phyloP scores from a whole-genome alignment of 2,888 invertebrate genomes.

The Luperina testacea region DNA sequence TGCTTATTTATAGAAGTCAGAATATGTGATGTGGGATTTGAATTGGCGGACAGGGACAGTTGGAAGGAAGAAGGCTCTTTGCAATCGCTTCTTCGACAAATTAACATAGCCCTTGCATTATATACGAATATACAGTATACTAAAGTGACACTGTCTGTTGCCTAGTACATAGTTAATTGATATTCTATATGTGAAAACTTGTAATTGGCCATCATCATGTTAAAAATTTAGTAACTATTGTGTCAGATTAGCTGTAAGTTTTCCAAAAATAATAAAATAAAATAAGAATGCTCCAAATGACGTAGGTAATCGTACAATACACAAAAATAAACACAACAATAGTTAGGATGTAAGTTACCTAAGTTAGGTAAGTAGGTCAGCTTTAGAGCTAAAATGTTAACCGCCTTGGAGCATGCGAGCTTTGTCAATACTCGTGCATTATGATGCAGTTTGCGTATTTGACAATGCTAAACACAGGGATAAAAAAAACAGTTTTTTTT shows the following conservation, averaged over 20 bases:
- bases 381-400: constrained; percentile 49
- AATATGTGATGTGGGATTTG: constrained; percentile 36
- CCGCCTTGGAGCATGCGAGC: constrained; percentile 50
- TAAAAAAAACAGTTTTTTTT: constrained; percentile 1
- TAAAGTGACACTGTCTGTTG: no score
- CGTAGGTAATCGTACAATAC: background rate
- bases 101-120: no score
- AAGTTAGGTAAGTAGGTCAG: constrained; percentile 56
- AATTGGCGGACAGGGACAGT: constrained; percentile 32
- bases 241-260: no score
- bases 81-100: no score
- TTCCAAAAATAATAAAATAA: no score
- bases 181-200: no score
- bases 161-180: no score
- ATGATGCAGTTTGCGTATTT: constrained; percentile 45
- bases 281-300: constrained; percentile 15
- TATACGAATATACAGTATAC: no score
- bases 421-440: constrained; percentile 50
- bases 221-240: no score
- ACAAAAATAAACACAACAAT: constrained; percentile 10
- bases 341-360: constrained; percentile 33
- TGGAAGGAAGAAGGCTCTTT: constrained; percentile 8
- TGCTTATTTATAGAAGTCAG: constrained; percentile 48
- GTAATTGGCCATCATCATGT: no score
- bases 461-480: background rate